Evolutionary conservation across 1,140 invertebrate species (phyloP), one percentile per base, ranked within the genome.

Genomic region (Camponotus vicinus): DNA sequence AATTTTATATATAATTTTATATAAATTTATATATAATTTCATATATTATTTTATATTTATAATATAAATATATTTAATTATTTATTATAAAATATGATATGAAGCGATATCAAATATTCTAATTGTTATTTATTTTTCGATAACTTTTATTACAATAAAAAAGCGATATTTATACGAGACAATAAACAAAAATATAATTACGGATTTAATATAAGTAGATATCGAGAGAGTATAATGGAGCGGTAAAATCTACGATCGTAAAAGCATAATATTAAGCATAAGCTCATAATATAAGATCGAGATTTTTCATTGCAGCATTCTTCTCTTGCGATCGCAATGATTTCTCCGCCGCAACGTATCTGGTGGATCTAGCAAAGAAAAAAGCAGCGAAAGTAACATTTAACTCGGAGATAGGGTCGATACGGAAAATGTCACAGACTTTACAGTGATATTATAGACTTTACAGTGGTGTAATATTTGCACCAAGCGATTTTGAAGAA

Each of bases 331-430:
- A 13, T 8, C 7, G 4, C 42, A 15, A 18, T 27, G 73, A 88
- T 88, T 88, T 88, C 82, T 73, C 75, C 42, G 32, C 32, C 27
- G 11, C 64, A 13, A 21, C 55, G 66, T 42, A 49, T 79, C 13
- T 55, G 34, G 27, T n/a, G 0, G 15, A 70, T 70, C 32, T 52
- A 32, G 11, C 21, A 64, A 49, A 69, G 9, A 55, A 84, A 89
- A 77, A 83, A 71, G 67, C 63, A 90, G 76, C 88, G 89, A 90
- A 90, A 90, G 89, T 90, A 89, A 90, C 49, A 90, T 90, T 70
- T 49, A 27, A 32, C 37, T 37, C n/a, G 34, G 18, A 52, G 8
- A 59, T 45, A 61, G 27, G n/a, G 42, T 9, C 2, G 18, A 42
- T 11, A 66, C 9, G 5, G n/a, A 11, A 55, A 87, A 40, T 67